These are phyloP conservation scores for Danio jaintianensis DNA, from an alignment of 2,797 vertebrate genomes.

Conservation along the genomic window DNA sequence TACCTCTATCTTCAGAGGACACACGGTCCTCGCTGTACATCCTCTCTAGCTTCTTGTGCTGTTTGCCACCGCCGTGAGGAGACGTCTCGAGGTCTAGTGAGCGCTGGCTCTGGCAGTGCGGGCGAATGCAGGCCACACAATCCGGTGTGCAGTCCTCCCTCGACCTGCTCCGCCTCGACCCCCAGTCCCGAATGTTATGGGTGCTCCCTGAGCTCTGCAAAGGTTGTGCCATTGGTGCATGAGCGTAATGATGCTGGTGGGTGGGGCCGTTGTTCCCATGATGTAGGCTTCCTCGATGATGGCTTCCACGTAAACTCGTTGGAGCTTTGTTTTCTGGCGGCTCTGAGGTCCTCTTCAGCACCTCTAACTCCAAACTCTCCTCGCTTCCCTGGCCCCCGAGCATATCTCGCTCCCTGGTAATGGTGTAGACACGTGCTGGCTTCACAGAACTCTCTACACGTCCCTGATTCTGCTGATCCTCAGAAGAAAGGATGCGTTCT, in stretches of 20 bases:
- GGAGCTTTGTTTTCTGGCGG: slow-evolving; percentile 52
- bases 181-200: slow-evolving; percentile 83
- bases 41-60: slow-evolving; percentile 90
- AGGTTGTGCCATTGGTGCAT: slow-evolving; percentile 72
- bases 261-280: slow-evolving; percentile 57
- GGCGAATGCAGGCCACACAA: slow-evolving; percentile 77
- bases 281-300: slow-evolving; percentile 68
- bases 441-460: slow-evolving; percentile 74
- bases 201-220: slow-evolving; percentile 81
- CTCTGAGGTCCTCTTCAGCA: slow-evolving; percentile 82
- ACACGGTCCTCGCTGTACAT: slow-evolving; percentile 92
- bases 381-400: slow-evolving; percentile 81
- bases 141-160: slow-evolving; percentile 85
- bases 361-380: slow-evolving; percentile 89
- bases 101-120: slow-evolving; percentile 80
- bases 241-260: slow-evolving; percentile 64
- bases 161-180: slow-evolving; percentile 81
- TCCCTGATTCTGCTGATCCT: slow-evolving; percentile 74
- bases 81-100: slow-evolving; percentile 89
- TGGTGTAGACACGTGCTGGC: slow-evolving; percentile 90
- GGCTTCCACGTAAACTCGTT: slow-evolving; percentile 67
- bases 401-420: slow-evolving; percentile 88
- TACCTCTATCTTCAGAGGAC: slow-evolving; percentile 76
- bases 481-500: slow-evolving; percentile 85
- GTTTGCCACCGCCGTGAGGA: slow-evolving; percentile 70